Percentiles rank a stretch among this genome's conserved stretches.
phyloP scores from a whole-genome alignment of 2,113 vertebrate genomes.

The Rhabdornis inornatus region DNA sequence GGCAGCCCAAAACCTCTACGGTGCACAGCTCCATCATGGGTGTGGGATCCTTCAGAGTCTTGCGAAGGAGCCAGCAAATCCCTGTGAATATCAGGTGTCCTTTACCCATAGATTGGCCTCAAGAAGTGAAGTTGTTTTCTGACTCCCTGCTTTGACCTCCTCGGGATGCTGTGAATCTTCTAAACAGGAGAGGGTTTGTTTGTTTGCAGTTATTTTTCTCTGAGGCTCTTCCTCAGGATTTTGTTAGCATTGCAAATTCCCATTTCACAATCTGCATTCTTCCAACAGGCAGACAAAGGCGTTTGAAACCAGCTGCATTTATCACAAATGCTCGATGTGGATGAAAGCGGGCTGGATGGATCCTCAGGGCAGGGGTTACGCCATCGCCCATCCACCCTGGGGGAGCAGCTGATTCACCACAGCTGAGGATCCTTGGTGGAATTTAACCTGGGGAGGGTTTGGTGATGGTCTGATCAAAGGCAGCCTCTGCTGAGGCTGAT shows the following conservation, averaged over 20 bases:
- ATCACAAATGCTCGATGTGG: background rate
- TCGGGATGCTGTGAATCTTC: background rate
- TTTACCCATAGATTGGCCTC: background rate
- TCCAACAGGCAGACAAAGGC: conserved; percentile 29
- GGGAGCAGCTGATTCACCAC: background rate
- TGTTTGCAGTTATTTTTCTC: background rate
- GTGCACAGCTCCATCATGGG: background rate
- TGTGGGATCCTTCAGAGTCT: too few species aligned
- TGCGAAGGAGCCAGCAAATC: too few species aligned
- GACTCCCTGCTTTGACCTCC: background rate
- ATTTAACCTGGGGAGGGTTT: background rate
- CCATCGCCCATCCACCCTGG: background rate
- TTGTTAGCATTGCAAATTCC: conserved; percentile 48
- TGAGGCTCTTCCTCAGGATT: background rate
- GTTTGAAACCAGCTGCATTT: background rate
- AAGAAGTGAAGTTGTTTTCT: background rate
- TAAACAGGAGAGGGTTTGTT: background rate
- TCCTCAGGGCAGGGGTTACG: background rate
- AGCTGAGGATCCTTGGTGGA: background rate
- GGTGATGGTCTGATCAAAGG: conserved; percentile 15
- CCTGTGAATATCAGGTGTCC: background rate
- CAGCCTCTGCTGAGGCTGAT: background rate
- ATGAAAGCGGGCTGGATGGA: conserved; percentile 11
- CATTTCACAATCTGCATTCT: conserved; percentile 56
- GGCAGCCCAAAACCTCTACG: fast-evolving